These are phyloP conservation scores for Phrynocephalus versicolor DNA, from an alignment of 2,113 vertebrate species.

Conservation along the genomic window DNA sequence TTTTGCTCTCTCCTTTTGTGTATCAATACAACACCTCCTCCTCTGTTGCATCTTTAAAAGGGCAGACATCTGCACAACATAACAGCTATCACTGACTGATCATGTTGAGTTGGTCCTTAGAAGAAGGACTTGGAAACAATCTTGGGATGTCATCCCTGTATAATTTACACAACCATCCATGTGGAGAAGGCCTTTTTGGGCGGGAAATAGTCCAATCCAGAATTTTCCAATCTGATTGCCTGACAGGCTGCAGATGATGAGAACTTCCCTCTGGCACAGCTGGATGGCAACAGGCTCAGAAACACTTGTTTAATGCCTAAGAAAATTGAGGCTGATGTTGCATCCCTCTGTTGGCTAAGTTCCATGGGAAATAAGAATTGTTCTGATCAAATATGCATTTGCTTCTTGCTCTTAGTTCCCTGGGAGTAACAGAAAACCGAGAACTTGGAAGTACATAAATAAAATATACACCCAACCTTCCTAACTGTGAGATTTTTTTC, in stretches of 20 bases:
- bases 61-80: no score
- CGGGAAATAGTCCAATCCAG: neutral
- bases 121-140: neutral
- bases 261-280: neutral
- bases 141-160: neutral
- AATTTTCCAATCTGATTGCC: neutral
- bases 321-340: neutral
- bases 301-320: neutral
- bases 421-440: neutral
- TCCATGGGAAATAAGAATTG: neutral
- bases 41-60: neutral
- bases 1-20: neutral
- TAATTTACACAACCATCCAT: neutral
- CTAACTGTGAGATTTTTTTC: neutral
- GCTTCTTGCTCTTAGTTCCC: neutral
- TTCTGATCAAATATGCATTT: neutral
- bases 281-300: neutral
- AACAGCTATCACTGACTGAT: neutral
- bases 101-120: neutral
- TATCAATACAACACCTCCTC: neutral
- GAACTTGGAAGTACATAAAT: neutral
- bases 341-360: neutral
- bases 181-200: neutral
- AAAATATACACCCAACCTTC: neutral
- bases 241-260: neutral